Percentiles rank a stretch among this genome's conserved stretches.
Conservation (phyloP, 2,888 invertebrate genomes). For the Carcina quercana region DNA sequence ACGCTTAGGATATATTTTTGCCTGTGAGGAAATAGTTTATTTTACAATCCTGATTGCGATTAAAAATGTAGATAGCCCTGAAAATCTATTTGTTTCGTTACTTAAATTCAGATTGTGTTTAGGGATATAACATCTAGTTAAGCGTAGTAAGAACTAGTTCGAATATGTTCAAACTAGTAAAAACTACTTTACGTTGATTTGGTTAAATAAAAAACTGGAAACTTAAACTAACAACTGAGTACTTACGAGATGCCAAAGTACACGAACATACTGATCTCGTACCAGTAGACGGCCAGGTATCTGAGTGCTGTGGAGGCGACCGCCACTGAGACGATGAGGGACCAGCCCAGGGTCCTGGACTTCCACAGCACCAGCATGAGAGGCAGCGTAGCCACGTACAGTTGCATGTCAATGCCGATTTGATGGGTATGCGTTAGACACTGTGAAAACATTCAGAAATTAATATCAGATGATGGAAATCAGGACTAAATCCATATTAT, state of each 20-base stretch:
- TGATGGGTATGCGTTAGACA: slow-evolving; percentile 76
- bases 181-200: no score
- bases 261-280: slow-evolving; percentile 70
- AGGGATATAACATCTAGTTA: no score
- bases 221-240: slow-evolving; percentile 13
- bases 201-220: slow-evolving; percentile 2
- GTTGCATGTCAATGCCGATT: slow-evolving; percentile 74
- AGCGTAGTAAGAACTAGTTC: no score
- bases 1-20: no score
- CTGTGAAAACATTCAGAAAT: slow-evolving; percentile 36
- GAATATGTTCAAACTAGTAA: no score
- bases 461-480: no score
- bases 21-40: no score
- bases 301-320: slow-evolving; percentile 59
- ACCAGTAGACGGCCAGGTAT: slow-evolving; percentile 57
- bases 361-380: slow-evolving; percentile 66
- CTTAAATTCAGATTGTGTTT: no score
- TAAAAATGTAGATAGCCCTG: no score
- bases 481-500: no score
- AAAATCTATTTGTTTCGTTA: no score
- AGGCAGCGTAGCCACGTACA: slow-evolving; percentile 64
- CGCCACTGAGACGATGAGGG: slow-evolving; percentile 41
- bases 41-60: no score
- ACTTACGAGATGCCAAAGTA: slow-evolving; percentile 74
- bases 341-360: slow-evolving; percentile 44